Evolutionary conservation across 2,888 invertebrate genomes (phyloP).

Genomic region (Herminia tarsipennalis): DNA sequence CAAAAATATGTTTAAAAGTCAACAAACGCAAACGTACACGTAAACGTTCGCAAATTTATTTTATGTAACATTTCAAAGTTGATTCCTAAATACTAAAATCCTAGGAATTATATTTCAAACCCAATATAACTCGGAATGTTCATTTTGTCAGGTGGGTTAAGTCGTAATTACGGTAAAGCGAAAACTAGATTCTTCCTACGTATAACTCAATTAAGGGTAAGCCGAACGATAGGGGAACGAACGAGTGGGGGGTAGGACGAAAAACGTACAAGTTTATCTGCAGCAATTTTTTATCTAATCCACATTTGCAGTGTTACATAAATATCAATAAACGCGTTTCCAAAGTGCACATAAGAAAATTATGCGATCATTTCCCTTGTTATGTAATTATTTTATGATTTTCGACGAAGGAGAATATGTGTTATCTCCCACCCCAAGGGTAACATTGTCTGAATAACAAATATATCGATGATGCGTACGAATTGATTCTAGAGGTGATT

Average conservation of each 20-base stretch:
- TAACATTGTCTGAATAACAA: conserved; percentile 38
- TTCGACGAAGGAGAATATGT: too few species aligned
- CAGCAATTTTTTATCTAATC: conserved; percentile 45
- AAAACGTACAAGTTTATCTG: conserved; percentile 28
- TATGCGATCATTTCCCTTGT: too few species aligned
- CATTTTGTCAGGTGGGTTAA: conserved; percentile 19
- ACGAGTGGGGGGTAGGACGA: conserved; percentile 5
- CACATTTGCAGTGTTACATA: conserved; percentile 9
- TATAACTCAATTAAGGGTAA: conserved; percentile 55
- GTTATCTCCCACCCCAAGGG: conserved; percentile 11
- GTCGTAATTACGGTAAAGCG: conserved; percentile 20
- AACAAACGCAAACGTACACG: too few species aligned
- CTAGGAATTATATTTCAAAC: background rate
- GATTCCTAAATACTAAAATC: background rate
- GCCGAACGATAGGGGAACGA: conserved; percentile 21
- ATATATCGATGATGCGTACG: conserved; percentile 34
- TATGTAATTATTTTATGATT: too few species aligned
- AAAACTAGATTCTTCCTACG: conserved; percentile 38
- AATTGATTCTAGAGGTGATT: conserved; percentile 52
- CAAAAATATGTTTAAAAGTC: too few species aligned
- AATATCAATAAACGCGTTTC: too few species aligned
- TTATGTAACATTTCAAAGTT: too few species aligned
- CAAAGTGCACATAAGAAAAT: too few species aligned
- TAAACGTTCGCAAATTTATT: too few species aligned
- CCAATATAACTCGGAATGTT: conserved; percentile 14